phyloP scores from a whole-genome alignment of 2,888 invertebrate genomes.

The Torymus aiolomorphi region DNA sequence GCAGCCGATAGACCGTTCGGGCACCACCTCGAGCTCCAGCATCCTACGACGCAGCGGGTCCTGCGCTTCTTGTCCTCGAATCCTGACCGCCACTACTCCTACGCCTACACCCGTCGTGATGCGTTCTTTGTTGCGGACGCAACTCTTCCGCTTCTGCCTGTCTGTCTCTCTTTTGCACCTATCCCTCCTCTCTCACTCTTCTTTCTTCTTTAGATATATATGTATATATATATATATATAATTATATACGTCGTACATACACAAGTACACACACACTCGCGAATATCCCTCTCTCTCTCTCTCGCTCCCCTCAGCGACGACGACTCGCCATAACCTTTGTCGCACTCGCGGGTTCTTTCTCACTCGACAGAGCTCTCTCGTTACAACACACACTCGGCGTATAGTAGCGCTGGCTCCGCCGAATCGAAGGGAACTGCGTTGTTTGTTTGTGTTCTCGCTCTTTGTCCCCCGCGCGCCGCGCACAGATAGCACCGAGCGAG shows the following conservation, averaged over 20 bases:
- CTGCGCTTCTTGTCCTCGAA: conserved; percentile 24
- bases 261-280: too few relatives aligned
- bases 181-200: not conserved
- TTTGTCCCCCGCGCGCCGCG: conserved; percentile 38
- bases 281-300: not conserved
- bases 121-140: not conserved
- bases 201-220: too few relatives aligned
- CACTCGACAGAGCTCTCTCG: not conserved
- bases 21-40: conserved; percentile 97
- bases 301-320: conserved; percentile 16
- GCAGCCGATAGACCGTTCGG: conserved; percentile 95
- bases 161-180: conserved; percentile 24
- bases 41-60: conserved; percentile 76
- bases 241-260: not conserved
- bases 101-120: not conserved
- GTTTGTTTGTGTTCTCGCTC: conserved; percentile 61
- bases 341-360: not conserved
- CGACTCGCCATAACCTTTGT: conserved; percentile 39
- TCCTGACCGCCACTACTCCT: not conserved
- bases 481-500: not conserved
- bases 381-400: too few relatives aligned
- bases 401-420: conserved; percentile 1
- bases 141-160: not conserved
- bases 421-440: conserved; percentile 60
- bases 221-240: too few relatives aligned